Percentiles rank a stretch among this genome's conserved stretches.
Conservation (phyloP, 2,113 vertebrate genomes). For the Drymodes brunneopygia region DNA sequence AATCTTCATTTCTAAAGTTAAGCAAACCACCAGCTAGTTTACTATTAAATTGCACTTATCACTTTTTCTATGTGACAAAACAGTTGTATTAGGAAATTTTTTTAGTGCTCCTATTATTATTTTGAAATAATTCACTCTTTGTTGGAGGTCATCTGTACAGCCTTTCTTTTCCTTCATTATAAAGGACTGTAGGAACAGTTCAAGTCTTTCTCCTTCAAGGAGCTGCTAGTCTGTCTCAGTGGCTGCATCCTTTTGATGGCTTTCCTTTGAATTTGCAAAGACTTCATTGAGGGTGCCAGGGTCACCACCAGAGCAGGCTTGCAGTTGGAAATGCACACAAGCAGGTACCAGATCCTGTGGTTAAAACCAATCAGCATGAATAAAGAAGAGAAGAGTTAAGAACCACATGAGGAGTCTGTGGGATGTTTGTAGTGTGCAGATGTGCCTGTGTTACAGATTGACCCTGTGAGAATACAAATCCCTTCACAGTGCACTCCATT, state of each 20-base stretch:
- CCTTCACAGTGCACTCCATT: neutral
- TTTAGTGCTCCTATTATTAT: neutral
- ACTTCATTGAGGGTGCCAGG: neutral
- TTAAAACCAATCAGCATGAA: neutral
- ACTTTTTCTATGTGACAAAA: neutral
- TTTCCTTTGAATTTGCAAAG: neutral
- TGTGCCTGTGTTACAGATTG: neutral
- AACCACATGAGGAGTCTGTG: neutral
- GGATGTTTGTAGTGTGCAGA: neutral
- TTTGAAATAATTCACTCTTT: neutral
- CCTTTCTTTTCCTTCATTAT: neutral
- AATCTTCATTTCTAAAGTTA: neutral
- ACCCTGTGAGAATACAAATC: neutral
- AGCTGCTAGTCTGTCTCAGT: neutral
- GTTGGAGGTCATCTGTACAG: neutral
- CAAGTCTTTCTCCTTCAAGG: neutral
- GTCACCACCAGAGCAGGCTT: neutral
- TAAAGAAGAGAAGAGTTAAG: neutral
- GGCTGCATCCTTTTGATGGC: neutral
- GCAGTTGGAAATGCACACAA: neutral
- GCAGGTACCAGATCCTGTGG: neutral
- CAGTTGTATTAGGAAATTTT: neutral
- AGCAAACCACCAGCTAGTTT: neutral
- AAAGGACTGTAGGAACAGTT: neutral
- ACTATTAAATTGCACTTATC: neutral